Percentiles rank a stretch among this genome's conserved stretches.
Evolutionary conservation across 2,797 vertebrate genomes (phyloP).

Genomic region (Sebastes trivittatus): DNA sequence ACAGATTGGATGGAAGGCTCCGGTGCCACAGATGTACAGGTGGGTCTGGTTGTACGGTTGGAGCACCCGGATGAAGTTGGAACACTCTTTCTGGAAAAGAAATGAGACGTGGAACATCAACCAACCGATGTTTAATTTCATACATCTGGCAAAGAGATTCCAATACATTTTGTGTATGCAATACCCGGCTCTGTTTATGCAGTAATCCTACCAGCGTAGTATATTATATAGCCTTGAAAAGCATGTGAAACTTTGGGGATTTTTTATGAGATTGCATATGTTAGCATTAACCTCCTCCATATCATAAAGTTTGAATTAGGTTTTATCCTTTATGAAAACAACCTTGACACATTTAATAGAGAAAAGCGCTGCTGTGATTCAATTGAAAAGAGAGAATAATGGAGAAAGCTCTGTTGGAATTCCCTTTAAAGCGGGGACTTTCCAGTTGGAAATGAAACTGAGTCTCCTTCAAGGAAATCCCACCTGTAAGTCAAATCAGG

Average conservation of each 20-base stretch:
- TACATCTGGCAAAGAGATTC: constrained; percentile 36
- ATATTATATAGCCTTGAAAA: constrained; percentile 12
- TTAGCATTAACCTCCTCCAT: constrained; percentile 17
- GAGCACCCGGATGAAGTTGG: constrained; percentile 96
- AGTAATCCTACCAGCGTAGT: constrained; percentile 16
- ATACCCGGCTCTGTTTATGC: constrained; percentile 24
- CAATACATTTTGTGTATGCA: constrained; percentile 1
- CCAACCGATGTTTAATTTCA: not conserved
- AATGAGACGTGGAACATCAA: constrained; percentile 14
- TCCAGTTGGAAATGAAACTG: constrained; percentile 57
- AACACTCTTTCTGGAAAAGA: constrained; percentile 92
- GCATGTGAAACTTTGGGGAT: not conserved
- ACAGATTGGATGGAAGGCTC: constrained; percentile 97
- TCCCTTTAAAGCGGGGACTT: constrained; percentile 48
- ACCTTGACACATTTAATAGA: constrained; percentile 24
- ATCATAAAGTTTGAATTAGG: constrained; percentile 38
- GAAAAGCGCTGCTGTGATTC: constrained; percentile 11
- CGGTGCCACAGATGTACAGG: constrained; percentile 95
- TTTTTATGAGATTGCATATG: constrained; percentile 19
- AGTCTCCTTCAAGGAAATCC: constrained; percentile 66
- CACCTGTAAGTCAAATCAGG: constrained; percentile 71
- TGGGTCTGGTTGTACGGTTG: constrained; percentile 96
- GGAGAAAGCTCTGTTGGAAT: constrained; percentile 41
- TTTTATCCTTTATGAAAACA: constrained; percentile 50
- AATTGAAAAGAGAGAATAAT: constrained; percentile 25